Base-by-base conservation (phyloP, 2,113 vertebrate genomes). In the Neolamprologus devosi region DNA sequence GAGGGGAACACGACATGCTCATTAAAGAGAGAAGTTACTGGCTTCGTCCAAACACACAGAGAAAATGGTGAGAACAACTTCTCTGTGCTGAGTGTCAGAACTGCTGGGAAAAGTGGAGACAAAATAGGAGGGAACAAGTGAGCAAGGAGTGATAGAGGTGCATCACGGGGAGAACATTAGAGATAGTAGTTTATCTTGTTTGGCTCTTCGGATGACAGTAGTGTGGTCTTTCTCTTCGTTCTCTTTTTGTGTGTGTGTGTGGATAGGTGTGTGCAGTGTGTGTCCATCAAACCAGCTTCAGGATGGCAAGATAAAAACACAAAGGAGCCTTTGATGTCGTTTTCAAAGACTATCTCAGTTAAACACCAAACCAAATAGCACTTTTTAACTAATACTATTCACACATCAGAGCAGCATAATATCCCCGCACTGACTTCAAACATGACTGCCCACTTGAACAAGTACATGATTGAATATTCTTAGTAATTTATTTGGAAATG, bases 21-120 rank as follows among this genome's bases (percentile, higher is more conserved):
- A 92, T 94, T 94, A 94, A 92, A 90, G 85, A 88, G 85, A 88
- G 90, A 89, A 92, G 84, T 92, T 92, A 92, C 85, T 85, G 85
- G 88, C 79, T 82, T 58, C 55, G 65, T 89, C 85, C 80, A 75
- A 80, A 90, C 85, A 49, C 51, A 87, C 63, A 84, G 35, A 89
- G 49, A 85, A 90, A 88, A 91, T 58, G 49, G 83, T 23, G 4
- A 57, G 89, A 83, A 84, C n/a, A 80, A 33, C 65, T 82, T 85
- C 54, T 73, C 84, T 81, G 75, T 12, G 6, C 84, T 70, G 84
- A 88, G 85, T 80, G 85, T 68, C 88, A 86, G 51, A 57, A 82
- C 65, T 81, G 80, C 63, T 28, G 84, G 86, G 33, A 65, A 84
- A 82, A 81, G 78, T 28, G 82, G 68, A 63, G 60, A 86, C 63